A percentile compares a stretch with the other conserved stretches of the same genome.
Conservation (phyloP, 2,888 invertebrate species). For the Euplexia lucipara region DNA sequence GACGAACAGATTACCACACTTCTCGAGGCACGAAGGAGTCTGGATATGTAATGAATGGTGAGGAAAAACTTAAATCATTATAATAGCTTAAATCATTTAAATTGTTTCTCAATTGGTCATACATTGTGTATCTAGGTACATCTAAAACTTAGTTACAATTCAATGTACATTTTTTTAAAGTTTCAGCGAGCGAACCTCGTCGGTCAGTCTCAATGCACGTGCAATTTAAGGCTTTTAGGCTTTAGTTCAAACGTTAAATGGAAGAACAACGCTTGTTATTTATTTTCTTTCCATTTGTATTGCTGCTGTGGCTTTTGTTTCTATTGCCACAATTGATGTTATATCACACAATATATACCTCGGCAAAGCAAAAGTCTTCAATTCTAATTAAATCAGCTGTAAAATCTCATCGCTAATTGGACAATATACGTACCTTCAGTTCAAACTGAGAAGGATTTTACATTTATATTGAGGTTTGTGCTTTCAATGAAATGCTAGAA, state of each 20-base stretch:
- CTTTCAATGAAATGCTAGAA: no score
- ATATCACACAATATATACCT: not conserved
- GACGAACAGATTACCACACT: no score
- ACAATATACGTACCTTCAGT: no score
- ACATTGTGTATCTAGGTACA: no score
- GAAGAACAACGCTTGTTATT: constrained; percentile 40
- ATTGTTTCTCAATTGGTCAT: not conserved
- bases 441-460: no score
- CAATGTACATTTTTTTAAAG: constrained; percentile 39
- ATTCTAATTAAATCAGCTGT: not conserved
- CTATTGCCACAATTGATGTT: constrained; percentile 6
- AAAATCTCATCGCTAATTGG: no score
- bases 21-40: no score
- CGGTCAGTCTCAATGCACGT: constrained; percentile 48
- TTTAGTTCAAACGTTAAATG: constrained; percentile 55
- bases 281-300: constrained; percentile 44
- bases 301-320: constrained; percentile 26
- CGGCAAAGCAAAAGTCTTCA: not conserved
- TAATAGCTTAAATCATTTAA: not conserved
- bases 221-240: constrained; percentile 59
- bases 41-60: no score
- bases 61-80: not conserved
- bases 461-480: no score
- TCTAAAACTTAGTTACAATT: constrained; percentile 6
- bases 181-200: constrained; percentile 33